These are phyloP conservation scores for Drosophila pseudoananassae DNA, from an alignment of 1,140 invertebrate species.

Conservation along the genomic window DNA sequence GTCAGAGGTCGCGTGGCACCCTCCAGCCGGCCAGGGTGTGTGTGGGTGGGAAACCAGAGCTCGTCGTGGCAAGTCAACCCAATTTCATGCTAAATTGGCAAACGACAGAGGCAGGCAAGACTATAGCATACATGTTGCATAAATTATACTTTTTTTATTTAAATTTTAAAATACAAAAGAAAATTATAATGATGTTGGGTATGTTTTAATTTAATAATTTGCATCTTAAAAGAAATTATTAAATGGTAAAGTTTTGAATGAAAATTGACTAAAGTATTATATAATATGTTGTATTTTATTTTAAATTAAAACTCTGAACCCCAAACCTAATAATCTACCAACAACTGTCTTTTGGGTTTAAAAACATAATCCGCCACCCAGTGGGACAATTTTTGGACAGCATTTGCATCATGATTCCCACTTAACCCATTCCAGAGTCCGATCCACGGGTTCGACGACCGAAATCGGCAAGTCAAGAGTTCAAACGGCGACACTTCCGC, in stretches of 20 bases:
- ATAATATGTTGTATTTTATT: too few relatives aligned
- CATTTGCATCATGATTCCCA: constrained; percentile 12
- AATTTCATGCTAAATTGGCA: constrained; percentile 55
- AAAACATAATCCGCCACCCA: background rate
- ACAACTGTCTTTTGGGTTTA: background rate
- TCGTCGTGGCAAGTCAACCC: constrained; percentile 35
- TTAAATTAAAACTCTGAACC: too few relatives aligned
- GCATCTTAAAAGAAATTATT: too few relatives aligned
- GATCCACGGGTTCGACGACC: constrained; percentile 44
- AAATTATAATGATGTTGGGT: constrained; percentile 2
- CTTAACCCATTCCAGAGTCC: constrained; percentile 1
- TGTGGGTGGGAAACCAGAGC: constrained; percentile 6
- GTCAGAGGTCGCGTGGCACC: constrained; percentile 54
- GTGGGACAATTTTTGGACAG: constrained; percentile 1
- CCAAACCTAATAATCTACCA: too few relatives aligned
- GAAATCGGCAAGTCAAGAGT: constrained; percentile 58
- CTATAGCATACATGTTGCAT: constrained; percentile 12
- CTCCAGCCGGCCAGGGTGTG: background rate
- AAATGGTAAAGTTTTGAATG: too few relatives aligned
- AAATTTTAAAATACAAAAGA: constrained; percentile 2
- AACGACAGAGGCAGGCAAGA: constrained; percentile 12
- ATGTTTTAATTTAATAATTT: background rate
- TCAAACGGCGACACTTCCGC: constrained; percentile 55
- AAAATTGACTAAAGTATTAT: too few relatives aligned
- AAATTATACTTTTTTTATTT: constrained; percentile 5